Evolutionary conservation across 2,888 invertebrate genomes (phyloP).

Genomic region (Drosophila mettleri): DNA sequence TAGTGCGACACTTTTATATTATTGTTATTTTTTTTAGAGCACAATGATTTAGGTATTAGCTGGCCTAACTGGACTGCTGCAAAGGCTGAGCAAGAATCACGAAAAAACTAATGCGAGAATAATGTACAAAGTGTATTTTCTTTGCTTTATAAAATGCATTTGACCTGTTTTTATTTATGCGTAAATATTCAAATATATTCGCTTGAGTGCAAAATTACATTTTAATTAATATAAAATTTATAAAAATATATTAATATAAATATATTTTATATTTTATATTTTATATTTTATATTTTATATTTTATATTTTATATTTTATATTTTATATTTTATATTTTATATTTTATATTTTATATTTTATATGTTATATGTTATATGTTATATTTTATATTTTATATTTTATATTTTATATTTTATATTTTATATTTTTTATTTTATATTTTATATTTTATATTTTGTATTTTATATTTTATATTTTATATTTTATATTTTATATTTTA

Average conservation of each 20-base stretch:
- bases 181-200: background rate
- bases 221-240: too few relatives aligned
- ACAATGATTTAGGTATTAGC: background rate
- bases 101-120: background rate
- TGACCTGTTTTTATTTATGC: conserved; percentile 2
- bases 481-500: too few relatives aligned
- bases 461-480: too few relatives aligned
- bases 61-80: background rate
- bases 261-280: background rate
- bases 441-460: too few relatives aligned
- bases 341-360: too few relatives aligned
- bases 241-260: too few relatives aligned
- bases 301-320: too few relatives aligned
- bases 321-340: too few relatives aligned
- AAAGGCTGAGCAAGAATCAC: background rate
- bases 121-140: background rate
- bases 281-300: background rate
- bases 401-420: too few relatives aligned
- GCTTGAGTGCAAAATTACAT: background rate
- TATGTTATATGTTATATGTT: too few relatives aligned
- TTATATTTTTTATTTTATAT: too few relatives aligned
- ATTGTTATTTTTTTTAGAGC: background rate
- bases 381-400: too few relatives aligned
- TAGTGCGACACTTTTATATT: background rate
- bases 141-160: background rate